Conservation (phyloP, 2,888 invertebrate species). For the Scaptomyza polygonia region DNA sequence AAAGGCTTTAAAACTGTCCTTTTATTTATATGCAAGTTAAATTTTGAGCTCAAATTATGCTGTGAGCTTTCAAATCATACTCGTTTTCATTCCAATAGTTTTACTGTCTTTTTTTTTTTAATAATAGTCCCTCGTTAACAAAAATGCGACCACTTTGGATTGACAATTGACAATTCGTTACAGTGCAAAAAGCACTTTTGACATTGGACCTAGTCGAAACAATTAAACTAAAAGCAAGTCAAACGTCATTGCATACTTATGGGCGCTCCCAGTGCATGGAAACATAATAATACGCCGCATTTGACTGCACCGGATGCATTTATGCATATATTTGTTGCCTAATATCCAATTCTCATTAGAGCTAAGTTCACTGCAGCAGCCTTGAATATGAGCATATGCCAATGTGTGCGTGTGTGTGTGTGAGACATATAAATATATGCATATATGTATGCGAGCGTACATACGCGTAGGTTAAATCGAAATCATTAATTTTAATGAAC, state of each 20-base stretch:
- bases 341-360: constrained; percentile 65
- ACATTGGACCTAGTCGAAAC: constrained; percentile 6
- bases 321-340: constrained; percentile 40
- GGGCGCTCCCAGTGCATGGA: constrained; percentile 21
- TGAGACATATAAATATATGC: background rate
- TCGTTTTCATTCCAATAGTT: too few relatives aligned
- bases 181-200: background rate
- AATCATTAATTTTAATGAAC: constrained; percentile 77
- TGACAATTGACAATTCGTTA: background rate
- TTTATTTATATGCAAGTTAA: too few relatives aligned
- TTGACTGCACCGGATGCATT: constrained; percentile 41
- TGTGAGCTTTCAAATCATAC: too few relatives aligned
- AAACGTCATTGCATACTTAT: constrained; percentile 23
- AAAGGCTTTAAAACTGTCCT: too few relatives aligned
- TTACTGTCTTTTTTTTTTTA: too few relatives aligned
- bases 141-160: too few relatives aligned
- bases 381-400: constrained; percentile 30
- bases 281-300: constrained; percentile 25
- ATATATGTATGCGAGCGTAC: background rate
- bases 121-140: too few relatives aligned
- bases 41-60: too few relatives aligned
- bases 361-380: constrained; percentile 36
- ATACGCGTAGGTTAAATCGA: constrained; percentile 42
- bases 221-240: constrained; percentile 33
- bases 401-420: constrained; percentile 4